Conservation (phyloP, 2,888 invertebrate species). For the Scaptomyza flava region DNA sequence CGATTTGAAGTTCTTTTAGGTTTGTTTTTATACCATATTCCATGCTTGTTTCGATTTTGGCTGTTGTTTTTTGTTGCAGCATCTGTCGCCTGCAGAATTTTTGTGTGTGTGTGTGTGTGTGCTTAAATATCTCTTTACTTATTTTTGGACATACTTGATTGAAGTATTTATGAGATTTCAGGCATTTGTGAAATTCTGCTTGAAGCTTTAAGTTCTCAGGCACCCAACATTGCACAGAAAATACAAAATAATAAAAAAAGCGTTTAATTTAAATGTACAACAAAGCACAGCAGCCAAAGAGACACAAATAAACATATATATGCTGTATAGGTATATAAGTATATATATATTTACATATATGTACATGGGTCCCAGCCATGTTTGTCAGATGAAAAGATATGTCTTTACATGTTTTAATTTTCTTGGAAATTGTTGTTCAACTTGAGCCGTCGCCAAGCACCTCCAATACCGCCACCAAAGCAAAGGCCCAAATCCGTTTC, state of each 20-base stretch:
- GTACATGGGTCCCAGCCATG: constrained; percentile 64
- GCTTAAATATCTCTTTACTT: constrained; percentile 76
- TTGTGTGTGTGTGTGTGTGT: constrained; percentile 29
- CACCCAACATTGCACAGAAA: constrained; percentile 26
- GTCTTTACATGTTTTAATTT: constrained; percentile 81
- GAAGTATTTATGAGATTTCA: constrained; percentile 82
- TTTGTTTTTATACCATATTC: constrained; percentile 32
- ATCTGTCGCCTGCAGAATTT: constrained; percentile 52
- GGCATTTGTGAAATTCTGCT: constrained; percentile 80
- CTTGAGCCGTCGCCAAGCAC: constrained; percentile 49
- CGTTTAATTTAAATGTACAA: constrained; percentile 68
- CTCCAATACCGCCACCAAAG: constrained; percentile 1
- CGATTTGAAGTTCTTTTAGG: constrained; percentile 30
- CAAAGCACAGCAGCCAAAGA: constrained; percentile 40
- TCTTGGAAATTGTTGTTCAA: constrained; percentile 80
- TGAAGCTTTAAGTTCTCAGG: constrained; percentile 63
- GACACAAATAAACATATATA: constrained; percentile 45
- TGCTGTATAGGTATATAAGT: constrained; percentile 40
- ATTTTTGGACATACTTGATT: constrained; percentile 81
- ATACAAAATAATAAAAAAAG: constrained; percentile 52
- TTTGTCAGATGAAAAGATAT: constrained; percentile 81
- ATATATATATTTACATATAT: constrained; percentile 67
- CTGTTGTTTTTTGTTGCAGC: constrained; percentile 30
- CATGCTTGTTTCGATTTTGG: constrained; percentile 45
- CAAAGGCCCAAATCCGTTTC: constrained; percentile 48